Evolutionary conservation across 2,888 invertebrate species (phyloP).

Genomic region (Celastrina argiolus): DNA sequence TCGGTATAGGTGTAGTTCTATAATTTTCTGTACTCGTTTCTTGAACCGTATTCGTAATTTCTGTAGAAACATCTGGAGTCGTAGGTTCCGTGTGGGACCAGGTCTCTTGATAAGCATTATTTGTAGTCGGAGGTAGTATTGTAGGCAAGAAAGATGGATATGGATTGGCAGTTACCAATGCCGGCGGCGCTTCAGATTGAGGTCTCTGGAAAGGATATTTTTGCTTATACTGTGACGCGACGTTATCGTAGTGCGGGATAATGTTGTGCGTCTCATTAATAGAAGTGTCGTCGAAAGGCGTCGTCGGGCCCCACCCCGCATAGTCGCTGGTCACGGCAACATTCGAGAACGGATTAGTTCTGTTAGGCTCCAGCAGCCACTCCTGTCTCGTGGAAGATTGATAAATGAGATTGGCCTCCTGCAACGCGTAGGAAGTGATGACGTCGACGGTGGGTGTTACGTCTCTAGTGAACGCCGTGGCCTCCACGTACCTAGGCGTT

Average conservation of each 20-base stretch:
- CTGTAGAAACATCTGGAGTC: constrained; percentile 44
- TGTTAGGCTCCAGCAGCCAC: constrained; percentile 57
- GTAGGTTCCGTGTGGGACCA: constrained; percentile 45
- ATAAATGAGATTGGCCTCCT: constrained; percentile 81
- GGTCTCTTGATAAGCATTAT: constrained; percentile 37
- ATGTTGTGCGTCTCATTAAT: constrained; percentile 63
- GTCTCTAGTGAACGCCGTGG: constrained; percentile 40
- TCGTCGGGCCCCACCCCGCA: constrained; percentile 72
- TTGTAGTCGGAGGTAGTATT: constrained; percentile 47
- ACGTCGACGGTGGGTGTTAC: constrained; percentile 43
- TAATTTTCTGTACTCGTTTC: constrained; percentile 49
- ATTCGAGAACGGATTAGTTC: constrained; percentile 47
- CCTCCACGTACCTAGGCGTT: constrained; percentile 42
- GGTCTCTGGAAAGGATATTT: background rate
- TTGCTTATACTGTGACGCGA: constrained; percentile 24
- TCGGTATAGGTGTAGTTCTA: constrained; percentile 37
- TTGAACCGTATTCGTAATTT: constrained; percentile 43
- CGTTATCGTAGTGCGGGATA: constrained; percentile 51
- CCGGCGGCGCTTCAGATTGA: constrained; percentile 51
- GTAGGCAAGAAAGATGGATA: constrained; percentile 56
- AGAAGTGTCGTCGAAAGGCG: constrained; percentile 51
- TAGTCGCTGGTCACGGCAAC: constrained; percentile 65
- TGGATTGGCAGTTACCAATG: constrained; percentile 46
- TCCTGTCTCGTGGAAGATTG: constrained; percentile 79
- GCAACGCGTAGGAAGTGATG: constrained; percentile 71